These are phyloP conservation scores for Drosophila subquinaria DNA, from an alignment of 2,888 invertebrate genomes.

Conservation along the genomic window DNA sequence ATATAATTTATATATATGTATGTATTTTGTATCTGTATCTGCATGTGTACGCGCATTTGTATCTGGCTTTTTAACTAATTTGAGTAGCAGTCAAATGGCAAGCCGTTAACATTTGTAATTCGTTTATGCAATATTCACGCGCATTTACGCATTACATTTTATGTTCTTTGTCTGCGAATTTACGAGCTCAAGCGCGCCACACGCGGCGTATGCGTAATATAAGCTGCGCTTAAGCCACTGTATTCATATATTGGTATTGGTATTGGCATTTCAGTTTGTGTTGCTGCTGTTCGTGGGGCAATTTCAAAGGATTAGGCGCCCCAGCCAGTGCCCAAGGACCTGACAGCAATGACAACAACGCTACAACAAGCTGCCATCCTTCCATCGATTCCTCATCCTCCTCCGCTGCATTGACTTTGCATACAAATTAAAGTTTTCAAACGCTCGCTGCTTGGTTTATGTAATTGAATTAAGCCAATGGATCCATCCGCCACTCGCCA, in stretches of 20 bases:
- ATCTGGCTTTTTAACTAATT: constrained; percentile 68
- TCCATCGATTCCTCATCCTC: background rate
- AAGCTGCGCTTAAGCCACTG: constrained; percentile 54
- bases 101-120: constrained; percentile 66
- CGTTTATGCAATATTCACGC: constrained; percentile 59
- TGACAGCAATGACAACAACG: constrained; percentile 51
- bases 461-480: constrained; percentile 73
- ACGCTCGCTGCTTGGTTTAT: constrained; percentile 61
- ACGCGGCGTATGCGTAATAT: constrained; percentile 76
- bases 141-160: constrained; percentile 73
- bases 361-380: constrained; percentile 7
- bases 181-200: constrained; percentile 57
- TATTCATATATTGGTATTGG: constrained; percentile 39
- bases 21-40: constrained; percentile 14
- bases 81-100: constrained; percentile 28
- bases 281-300: constrained; percentile 46
- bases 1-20: constrained; percentile 58
- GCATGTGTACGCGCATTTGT: constrained; percentile 21
- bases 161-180: constrained; percentile 68
- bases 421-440: constrained; percentile 76
- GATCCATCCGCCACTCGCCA: constrained; percentile 44
- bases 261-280: constrained; percentile 40
- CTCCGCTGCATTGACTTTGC: constrained; percentile 67
- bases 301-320: constrained; percentile 80
- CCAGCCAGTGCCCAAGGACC: constrained; percentile 73